Base-by-base conservation (phyloP, 2,797 vertebrate species). In the Enteromius unitaeniatus region DNA sequence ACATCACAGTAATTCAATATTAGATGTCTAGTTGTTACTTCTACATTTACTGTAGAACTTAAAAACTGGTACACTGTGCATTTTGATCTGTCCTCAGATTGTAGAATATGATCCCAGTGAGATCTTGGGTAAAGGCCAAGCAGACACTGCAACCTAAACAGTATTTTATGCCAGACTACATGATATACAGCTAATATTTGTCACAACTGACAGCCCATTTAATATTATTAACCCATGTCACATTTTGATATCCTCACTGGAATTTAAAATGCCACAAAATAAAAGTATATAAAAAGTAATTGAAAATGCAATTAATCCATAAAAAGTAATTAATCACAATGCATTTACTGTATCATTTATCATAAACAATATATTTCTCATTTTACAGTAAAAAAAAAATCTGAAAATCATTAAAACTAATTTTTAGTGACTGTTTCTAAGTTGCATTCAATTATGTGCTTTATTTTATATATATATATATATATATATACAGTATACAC, bases 71-170 rank as follows among this genome's bases (percentile, higher is more conserved):
- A 6, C 31, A 7, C 4, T 13, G 9, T 21, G 4, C 17, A 34
- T 26, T 17, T 23, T 37, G 42, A 42, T 6, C 4, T 77, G n/a
- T 77, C 0, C 34, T 60, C 74, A 58, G 34, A 58, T 58, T 23
- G 14, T 58, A 58, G 53, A 76, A 42, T 60, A 76, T 60, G 31
- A 76, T 76, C 34, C 34, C 53, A 76, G 19, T 58, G 74, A 42
- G 74, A 76, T 58, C n/a, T 76, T 40, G 28, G 4, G 72, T 74
- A 40, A 76, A 55, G 74, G 51, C 53, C 34, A 76, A 55, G 51
- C n/a, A 76, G 51, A 58, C 70, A 21, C 8, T 51, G 45, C 26
- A 74, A 37, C 49, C 53, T n/a, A 51, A 74, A 74, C 19, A 37
- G 53, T 42, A 60, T 77, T 42, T 60, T 42, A 17, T 42, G 21